Percentiles rank a stretch among this genome's conserved stretches.
phyloP scores from a whole-genome alignment of 2,113 vertebrate species.

The Callospermophilus lateralis region DNA sequence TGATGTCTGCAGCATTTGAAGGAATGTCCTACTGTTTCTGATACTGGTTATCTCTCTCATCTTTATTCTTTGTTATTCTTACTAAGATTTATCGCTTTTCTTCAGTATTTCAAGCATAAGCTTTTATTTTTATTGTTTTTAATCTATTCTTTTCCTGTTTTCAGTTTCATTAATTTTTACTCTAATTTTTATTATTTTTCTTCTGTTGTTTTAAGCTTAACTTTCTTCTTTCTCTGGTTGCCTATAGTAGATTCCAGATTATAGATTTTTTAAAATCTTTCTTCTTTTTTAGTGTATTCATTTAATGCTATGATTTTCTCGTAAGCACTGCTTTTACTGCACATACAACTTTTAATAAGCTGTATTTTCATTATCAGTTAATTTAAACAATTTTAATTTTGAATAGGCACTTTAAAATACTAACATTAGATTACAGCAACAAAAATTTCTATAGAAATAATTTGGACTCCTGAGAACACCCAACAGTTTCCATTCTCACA shows the following conservation, averaged over 20 bases:
- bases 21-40: background rate
- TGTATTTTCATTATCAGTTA: background rate
- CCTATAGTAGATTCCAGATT: background rate
- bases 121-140: conserved; percentile 30
- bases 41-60: background rate
- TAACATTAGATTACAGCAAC: background rate
- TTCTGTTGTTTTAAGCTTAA: background rate
- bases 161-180: background rate
- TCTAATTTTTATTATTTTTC: background rate
- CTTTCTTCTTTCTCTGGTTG: background rate
- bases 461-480: background rate
- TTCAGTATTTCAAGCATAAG: background rate
- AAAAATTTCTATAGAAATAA: background rate
- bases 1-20: background rate
- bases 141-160: background rate
- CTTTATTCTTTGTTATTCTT: background rate
- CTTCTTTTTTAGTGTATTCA: background rate
- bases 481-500: background rate
- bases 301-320: background rate
- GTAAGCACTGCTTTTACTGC: background rate
- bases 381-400: background rate
- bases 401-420: background rate
- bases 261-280: background rate
- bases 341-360: background rate
- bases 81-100: background rate